Base-by-base conservation (phyloP, 1,140 invertebrate genomes). In the Calephelis virginiensis region DNA sequence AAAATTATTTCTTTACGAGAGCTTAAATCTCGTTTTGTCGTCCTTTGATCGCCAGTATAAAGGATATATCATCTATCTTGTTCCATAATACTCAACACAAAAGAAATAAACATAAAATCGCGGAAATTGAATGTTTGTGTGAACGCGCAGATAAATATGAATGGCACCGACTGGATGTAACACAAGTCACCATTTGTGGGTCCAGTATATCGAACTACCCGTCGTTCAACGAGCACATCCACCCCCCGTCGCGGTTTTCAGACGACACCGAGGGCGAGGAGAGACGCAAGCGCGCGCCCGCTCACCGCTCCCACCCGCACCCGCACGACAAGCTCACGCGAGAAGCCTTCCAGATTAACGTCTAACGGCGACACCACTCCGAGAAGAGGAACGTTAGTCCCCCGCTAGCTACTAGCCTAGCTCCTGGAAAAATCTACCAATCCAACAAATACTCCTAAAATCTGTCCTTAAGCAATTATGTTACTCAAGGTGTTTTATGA, bases 211-310 rank as follows among this genome's bases (percentile, higher is more conserved):
- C 94, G 73, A 94, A 95, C 85, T 94, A 94, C 88, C 93, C 93
- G 73, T 94, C 94, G 83, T 95, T 95, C 92, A 94, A 94, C 92
- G 94, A 95, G 77, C 93, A 95, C 85, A 95, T 95, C 77, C 94
- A 95, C 87, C 95, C 95, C 69, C 94, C 95, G 69, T 93, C 93
- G 73, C 92, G 94, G 69, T 95, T 95, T 91, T 95, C 94, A 56
- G 94, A 95, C 92, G 92, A 95, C 83, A 92, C 92, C 71, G 93
- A 94, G 77, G 92, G 92, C 83, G 92, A 92, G 82, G 86, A 81
- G 71, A 79, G 86, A 13, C 88, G 92, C 71, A 92, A 92, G 84
- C 89, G 89, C 85, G 89, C 71, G 80, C 90, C 82, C 86, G 79
- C 82, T 14, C 49, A 61, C 49, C 71, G 61, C 73, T 56, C 66